Base-by-base conservation (phyloP, 2,113 vertebrate species). In the Tragelaphus buxtoni region DNA sequence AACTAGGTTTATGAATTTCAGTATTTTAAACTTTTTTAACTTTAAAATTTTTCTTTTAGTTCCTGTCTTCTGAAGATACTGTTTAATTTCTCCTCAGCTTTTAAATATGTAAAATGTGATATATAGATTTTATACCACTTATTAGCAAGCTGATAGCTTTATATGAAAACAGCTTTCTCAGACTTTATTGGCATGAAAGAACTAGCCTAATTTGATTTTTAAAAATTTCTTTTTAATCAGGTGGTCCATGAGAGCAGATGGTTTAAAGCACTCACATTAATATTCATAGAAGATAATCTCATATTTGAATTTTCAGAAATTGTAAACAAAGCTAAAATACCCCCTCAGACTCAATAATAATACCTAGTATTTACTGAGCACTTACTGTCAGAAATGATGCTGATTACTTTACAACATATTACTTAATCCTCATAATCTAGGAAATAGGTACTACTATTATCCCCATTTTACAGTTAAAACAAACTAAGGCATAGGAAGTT, bases 181-280 rank as follows among this genome's bases (percentile, higher is more conserved):
- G 82, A 61, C 94, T 94, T 91, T 56, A 96, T 28, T 88, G 91
- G 12, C 77, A 74, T 82, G 26, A 82, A 63, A 88, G 28, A 20
- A 90, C 45, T 42, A 92, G 76, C 69, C 39, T 60, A 39, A 69
- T 58, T 65, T 96, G 56, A 92, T 61, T 96, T 89, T 95, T 89
- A 58, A 74, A 65, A n/a, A 47, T 47, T 47, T 61, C 74, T 88
- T 89, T 56, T 6, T 7, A 93, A 55, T 20, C 74, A 35, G 74
- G 39, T 77, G 42, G 7, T 10, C 17, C 26, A 65, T 80, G 22
- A 94, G 53, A 30, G 39, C n/a, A 30, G 39, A n/a, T 80, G 39
- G n/a, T 91, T 94, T 86, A 86, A 95, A 94, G 56, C 14, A 90
- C 5, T 42, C 58, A 83, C 82, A 96, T 86, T 96, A 89, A 87